A percentile compares a stretch with the other conserved stretches of the same genome.
Conservation (phyloP, 2,888 invertebrate genomes). For the Ochlodes sylvanus region DNA sequence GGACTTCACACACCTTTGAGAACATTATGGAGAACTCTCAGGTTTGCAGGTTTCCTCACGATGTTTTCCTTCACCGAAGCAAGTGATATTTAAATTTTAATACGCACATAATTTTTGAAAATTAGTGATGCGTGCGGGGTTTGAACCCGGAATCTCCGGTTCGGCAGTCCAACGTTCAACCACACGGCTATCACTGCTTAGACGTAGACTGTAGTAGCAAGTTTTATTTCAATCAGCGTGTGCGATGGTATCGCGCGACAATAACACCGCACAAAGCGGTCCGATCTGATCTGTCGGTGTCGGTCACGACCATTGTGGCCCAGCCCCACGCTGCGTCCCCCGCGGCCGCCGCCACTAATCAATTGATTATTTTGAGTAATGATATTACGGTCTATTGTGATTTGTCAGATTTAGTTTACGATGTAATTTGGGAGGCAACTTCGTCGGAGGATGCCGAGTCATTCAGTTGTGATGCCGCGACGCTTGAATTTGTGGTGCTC, state of each 20-base stretch:
- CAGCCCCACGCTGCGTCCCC: not conserved
- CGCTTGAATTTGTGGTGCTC: not conserved
- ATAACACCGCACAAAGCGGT: conserved; percentile 24
- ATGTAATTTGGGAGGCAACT: conserved; percentile 17
- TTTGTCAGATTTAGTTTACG: conserved; percentile 34
- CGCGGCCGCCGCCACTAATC: not conserved
- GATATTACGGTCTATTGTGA: conserved; percentile 19
- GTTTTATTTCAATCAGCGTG: conserved; percentile 29
- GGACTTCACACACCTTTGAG: no score
- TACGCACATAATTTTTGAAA: no score
- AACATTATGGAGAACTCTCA: no score
- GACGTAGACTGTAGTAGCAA: conserved; percentile 17
- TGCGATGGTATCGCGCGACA: conserved; percentile 24
- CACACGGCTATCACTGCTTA: no score
- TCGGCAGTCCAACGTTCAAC: no score
- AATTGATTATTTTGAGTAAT: conserved; percentile 33
- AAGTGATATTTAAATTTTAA: no score
- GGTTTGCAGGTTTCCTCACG: no score
- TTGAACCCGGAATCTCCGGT: no score
- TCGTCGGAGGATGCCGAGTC: not conserved
- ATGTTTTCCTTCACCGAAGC: no score
- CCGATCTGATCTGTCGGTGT: conserved; percentile 26
- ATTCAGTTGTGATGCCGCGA: not conserved
- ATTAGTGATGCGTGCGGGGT: no score
- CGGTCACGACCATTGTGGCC: conserved; percentile 27